Evolutionary conservation across 92 coral and sea anemone species (phyloP).

Genomic region (Micromussa lordhowensis): DNA sequence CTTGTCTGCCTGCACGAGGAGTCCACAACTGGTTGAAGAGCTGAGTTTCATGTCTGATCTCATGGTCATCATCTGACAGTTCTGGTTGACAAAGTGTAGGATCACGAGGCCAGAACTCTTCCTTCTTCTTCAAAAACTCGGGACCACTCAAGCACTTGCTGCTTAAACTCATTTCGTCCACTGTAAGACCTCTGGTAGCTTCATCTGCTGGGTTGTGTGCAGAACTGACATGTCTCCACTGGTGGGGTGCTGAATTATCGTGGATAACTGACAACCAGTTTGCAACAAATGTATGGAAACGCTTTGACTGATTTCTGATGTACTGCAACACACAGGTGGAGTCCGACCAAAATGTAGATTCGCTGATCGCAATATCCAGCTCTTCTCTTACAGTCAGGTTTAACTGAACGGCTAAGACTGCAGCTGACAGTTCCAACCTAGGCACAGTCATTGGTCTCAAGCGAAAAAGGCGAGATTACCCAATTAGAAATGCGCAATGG

Average conservation of each 20-base stretch:
- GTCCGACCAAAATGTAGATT: not conserved
- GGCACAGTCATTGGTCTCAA: conserved; percentile 1
- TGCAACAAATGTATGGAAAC: conserved; percentile 1
- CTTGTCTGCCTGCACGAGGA: too few relatives aligned
- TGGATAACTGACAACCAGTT: not conserved
- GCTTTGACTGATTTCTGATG: too few relatives aligned
- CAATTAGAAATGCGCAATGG: not conserved
- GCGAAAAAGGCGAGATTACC: not conserved
- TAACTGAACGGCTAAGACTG: not conserved
- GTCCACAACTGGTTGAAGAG: not conserved
- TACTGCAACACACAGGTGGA: too few relatives aligned
- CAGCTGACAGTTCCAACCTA: not conserved
- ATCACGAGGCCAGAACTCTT: not conserved
- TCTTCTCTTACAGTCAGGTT: too few relatives aligned
- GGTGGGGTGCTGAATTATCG: not conserved
- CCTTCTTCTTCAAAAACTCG: not conserved
- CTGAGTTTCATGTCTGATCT: not conserved
- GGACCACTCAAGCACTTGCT: conserved; percentile 12
- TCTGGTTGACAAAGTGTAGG: not conserved
- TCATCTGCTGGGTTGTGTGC: not conserved
- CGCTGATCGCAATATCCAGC: not conserved
- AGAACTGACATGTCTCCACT: not conserved
- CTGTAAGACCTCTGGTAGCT: not conserved
- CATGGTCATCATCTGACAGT: conserved; percentile 1
- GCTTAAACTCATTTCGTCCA: not conserved